Percentiles rank a stretch among this genome's conserved stretches.
These are phyloP conservation scores for Tetramorium parvispinum DNA, from an alignment of 1,140 invertebrate species.

Conservation along the genomic window DNA sequence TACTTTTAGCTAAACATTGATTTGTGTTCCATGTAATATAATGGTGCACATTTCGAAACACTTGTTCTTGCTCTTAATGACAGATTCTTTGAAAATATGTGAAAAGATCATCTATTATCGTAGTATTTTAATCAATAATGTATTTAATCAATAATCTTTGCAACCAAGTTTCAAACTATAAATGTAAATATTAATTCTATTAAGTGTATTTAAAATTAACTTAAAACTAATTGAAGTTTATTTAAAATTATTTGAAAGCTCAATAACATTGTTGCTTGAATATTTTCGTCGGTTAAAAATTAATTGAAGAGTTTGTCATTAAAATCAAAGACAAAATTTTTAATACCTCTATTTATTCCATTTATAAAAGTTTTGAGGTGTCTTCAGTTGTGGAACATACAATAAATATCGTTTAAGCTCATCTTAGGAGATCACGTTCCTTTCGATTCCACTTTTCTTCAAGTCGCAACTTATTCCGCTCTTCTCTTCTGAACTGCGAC, in stretches of 20 bases:
- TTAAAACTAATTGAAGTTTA: slow-evolving; percentile 9
- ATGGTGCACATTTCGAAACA: neutral
- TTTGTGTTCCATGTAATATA: neutral
- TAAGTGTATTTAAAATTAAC: neutral
- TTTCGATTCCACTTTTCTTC: neutral
- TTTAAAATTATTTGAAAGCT: slow-evolving; percentile 16
- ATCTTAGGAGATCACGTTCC: neutral
- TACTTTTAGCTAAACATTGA: neutral
- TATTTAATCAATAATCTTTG: neutral
- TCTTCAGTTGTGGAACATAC: neutral
- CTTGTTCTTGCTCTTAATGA: neutral
- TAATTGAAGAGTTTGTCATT: neutral
- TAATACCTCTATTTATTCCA: neutral
- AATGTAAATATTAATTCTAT: too few species aligned
- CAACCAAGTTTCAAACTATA: neutral
- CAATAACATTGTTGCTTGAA: neutral
- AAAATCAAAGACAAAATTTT: neutral
- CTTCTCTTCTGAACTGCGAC: neutral
- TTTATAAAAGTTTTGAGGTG: neutral
- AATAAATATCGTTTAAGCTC: slow-evolving; percentile 7
- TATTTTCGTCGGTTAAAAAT: neutral
- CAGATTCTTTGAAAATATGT: neutral
- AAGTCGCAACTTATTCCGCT: neutral
- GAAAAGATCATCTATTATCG: neutral
- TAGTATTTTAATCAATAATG: neutral